Evolutionary conservation across 37 sponge, comb jelly and placozoan genomes (phyloP).

Genomic region (Diacarnus erythraeanus): DNA sequence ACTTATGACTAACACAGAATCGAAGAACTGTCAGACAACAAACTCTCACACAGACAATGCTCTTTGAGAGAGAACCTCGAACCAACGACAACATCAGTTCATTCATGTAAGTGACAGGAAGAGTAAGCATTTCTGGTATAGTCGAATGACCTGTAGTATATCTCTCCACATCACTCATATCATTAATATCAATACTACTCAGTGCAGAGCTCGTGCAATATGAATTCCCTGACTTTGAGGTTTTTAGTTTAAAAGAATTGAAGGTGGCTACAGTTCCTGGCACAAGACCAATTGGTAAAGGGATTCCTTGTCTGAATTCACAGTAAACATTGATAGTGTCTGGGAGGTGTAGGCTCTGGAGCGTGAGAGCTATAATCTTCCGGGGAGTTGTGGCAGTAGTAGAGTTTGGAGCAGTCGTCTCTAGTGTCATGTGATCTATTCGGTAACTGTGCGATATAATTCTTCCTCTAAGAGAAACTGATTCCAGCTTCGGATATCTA

Average conservation of each 20-base stretch:
- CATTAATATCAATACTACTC: constrained; percentile 21
- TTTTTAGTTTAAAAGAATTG: constrained; percentile 12
- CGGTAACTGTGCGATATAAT: constrained; percentile 11
- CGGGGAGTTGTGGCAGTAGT: not conserved
- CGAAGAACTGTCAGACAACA: constrained; percentile 5
- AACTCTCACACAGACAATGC: constrained; percentile 28
- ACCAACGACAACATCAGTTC: constrained; percentile 5
- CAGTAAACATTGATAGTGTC: constrained; percentile 45
- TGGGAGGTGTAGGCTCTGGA: constrained; percentile 9
- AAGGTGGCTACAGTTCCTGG: constrained; percentile 39
- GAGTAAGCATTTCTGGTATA: not conserved
- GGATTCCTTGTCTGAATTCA: not conserved
- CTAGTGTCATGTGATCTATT: constrained; percentile 3
- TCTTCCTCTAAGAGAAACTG: constrained; percentile 22
- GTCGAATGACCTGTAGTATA: not conserved
- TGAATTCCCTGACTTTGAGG: constrained; percentile 26
- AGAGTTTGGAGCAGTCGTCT: not conserved
- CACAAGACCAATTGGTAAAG: constrained; percentile 30
- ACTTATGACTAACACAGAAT: constrained; percentile 26
- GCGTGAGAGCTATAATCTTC: constrained; percentile 23
- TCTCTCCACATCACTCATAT: not conserved
- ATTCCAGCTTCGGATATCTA: too few species aligned
- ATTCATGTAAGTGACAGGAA: constrained; percentile 17
- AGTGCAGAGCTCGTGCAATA: constrained; percentile 23
- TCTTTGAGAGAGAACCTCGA: constrained; percentile 14